These are phyloP conservation scores for Centropus unirufus DNA, from an alignment of 2,113 vertebrate species.

Conservation along the genomic window DNA sequence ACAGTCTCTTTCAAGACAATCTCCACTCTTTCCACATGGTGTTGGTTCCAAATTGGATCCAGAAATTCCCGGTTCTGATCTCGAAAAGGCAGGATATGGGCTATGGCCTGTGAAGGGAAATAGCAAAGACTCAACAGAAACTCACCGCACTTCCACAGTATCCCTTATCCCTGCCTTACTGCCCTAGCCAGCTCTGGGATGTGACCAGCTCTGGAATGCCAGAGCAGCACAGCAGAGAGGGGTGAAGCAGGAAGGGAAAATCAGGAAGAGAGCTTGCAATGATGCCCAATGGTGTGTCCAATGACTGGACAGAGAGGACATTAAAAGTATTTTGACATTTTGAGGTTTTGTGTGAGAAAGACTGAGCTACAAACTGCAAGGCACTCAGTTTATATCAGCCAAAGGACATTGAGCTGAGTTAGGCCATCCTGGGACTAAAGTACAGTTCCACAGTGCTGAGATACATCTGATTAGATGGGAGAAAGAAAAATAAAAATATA, in stretches of 20 bases:
- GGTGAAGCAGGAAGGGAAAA: not conserved
- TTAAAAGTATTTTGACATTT: not conserved
- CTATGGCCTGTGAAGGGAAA: slow-evolving; percentile 82
- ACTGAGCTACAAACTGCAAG: slow-evolving; percentile 8
- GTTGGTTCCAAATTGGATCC: slow-evolving; percentile 90
- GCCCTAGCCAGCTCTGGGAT: not conserved
- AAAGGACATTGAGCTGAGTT: slow-evolving; percentile 39
- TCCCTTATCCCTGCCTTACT: not conserved
- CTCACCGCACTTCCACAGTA: not conserved
- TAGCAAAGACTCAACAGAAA: not conserved
- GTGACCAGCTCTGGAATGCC: not conserved
- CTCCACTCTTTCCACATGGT: slow-evolving; percentile 91
- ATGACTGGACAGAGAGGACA: not conserved
- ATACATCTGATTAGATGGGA: not conserved
- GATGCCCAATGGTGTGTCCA: not conserved
- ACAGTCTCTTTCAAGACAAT: slow-evolving; percentile 94
- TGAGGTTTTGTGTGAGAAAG: not conserved
- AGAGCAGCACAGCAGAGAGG: not conserved
- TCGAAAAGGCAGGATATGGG: slow-evolving; percentile 93
- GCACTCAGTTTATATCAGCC: not conserved
- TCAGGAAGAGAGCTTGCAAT: not conserved
- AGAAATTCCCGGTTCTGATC: slow-evolving; percentile 84
- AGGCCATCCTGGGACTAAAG: not conserved
- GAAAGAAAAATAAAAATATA: not conserved
- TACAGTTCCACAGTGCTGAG: not conserved